Conservation (phyloP, 2,888 invertebrate species). For the Amphimallon solstitiale region DNA sequence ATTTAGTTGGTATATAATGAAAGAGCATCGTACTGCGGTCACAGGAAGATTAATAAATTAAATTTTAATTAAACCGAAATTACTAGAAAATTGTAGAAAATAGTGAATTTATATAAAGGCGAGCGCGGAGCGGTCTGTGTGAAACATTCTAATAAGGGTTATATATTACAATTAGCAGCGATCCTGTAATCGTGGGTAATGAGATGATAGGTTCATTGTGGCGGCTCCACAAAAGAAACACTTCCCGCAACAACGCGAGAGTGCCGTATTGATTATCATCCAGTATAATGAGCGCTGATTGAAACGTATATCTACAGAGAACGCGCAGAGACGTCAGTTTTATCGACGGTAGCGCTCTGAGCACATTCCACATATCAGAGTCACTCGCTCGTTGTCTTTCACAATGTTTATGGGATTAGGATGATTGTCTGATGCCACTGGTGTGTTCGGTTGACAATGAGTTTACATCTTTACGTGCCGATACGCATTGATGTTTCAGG, state of each 20-base stretch:
- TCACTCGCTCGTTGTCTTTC: slow-evolving; percentile 20
- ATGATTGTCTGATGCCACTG: slow-evolving; percentile 2
- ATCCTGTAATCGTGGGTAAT: slow-evolving; percentile 38
- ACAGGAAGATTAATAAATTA: slow-evolving; percentile 9
- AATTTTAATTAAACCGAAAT: slow-evolving; percentile 23
- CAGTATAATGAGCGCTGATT: slow-evolving; percentile 46
- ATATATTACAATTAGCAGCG: slow-evolving; percentile 39
- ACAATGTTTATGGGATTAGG: slow-evolving; percentile 18
- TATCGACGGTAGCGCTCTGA: slow-evolving; percentile 40
- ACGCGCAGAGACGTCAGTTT: slow-evolving; percentile 35
- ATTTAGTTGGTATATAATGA: not conserved
- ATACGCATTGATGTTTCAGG: too few species aligned
- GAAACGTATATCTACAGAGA: slow-evolving; percentile 40
- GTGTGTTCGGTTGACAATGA: slow-evolving; percentile 1
- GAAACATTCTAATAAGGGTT: slow-evolving; percentile 31
- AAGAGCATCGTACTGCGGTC: not conserved
- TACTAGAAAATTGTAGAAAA: slow-evolving; percentile 24
- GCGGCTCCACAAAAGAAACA: slow-evolving; percentile 36
- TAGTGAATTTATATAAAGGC: not conserved
- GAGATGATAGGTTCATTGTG: slow-evolving; percentile 38
- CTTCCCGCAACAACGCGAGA: slow-evolving; percentile 39
- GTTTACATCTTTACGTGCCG: not conserved
- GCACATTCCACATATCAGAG: slow-evolving; percentile 35
- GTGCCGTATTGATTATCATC: slow-evolving; percentile 47
- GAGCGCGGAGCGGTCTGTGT: not conserved